Conservation (phyloP, 2,797 vertebrate species). For the Pempheris klunzingeri region DNA sequence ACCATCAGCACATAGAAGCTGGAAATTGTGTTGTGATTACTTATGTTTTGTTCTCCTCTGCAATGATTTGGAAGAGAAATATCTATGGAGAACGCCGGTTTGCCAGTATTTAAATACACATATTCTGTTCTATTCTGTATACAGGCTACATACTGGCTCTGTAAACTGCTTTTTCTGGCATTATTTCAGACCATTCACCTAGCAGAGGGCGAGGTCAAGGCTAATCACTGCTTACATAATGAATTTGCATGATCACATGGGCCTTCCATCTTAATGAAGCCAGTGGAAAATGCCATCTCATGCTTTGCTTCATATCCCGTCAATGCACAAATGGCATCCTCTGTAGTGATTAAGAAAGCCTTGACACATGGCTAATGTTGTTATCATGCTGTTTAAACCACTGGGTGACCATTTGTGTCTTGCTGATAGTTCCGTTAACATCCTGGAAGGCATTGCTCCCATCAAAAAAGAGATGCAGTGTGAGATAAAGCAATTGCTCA, state of each 20-base stretch:
- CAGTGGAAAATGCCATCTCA: conserved; percentile 71
- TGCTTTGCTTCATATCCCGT: conserved; percentile 71
- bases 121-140: neutral
- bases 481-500: conserved; percentile 60
- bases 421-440: conserved; percentile 78
- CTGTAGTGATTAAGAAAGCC: conserved; percentile 77
- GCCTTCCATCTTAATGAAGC: conserved; percentile 71
- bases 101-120: conserved; percentile 2
- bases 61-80: conserved; percentile 9
- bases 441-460: conserved; percentile 74
- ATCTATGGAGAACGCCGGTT: neutral
- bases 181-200: conserved; percentile 63
- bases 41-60: neutral
- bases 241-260: conserved; percentile 75
- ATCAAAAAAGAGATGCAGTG: conserved; percentile 71
- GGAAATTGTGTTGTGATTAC: conserved; percentile 17
- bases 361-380: conserved; percentile 83
- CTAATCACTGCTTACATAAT: conserved; percentile 79
- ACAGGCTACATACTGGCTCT: conserved; percentile 5
- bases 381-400: conserved; percentile 79
- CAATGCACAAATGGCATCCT: conserved; percentile 73
- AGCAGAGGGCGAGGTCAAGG: conserved; percentile 73
- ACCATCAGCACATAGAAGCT: neutral
- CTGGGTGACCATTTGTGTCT: conserved; percentile 77
- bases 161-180: conserved; percentile 50